phyloP scores from a whole-genome alignment of 2,113 vertebrate species.

The Clarias magur region DNA sequence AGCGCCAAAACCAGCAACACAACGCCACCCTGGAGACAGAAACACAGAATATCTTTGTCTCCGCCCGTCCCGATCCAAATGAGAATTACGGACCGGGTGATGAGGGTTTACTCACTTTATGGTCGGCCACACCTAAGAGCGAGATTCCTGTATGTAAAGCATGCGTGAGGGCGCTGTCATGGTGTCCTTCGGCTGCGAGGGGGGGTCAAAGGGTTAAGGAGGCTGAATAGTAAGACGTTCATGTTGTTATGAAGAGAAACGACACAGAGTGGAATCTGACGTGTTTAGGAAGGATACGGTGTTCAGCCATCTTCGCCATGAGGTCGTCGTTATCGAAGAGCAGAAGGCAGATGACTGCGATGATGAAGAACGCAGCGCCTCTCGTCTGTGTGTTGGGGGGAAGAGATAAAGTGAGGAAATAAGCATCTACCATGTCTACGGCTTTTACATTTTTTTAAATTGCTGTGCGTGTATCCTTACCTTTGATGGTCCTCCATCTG shows the following conservation, averaged over 20 bases:
- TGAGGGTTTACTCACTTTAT: slow-evolving; percentile 81
- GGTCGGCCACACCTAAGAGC: slow-evolving; percentile 93
- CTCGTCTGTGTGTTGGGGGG: slow-evolving; percentile 78
- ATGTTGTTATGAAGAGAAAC: not conserved
- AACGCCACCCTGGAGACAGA: slow-evolving; percentile 83
- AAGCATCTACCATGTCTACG: too few species aligned
- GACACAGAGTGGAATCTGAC: not conserved
- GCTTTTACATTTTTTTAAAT: too few species aligned
- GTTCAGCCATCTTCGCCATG: slow-evolving; percentile 98
- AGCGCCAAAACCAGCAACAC: slow-evolving; percentile 87
- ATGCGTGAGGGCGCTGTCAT: slow-evolving; percentile 95
- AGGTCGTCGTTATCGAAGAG: slow-evolving; percentile 98
- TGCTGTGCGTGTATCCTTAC: slow-evolving; percentile 64
- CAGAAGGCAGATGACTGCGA: slow-evolving; percentile 92
- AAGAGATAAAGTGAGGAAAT: not conserved
- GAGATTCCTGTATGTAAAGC: slow-evolving; percentile 90
- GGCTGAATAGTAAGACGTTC: not conserved
- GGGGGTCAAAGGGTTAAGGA: slow-evolving; percentile 70
- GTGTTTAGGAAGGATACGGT: slow-evolving; percentile 89
- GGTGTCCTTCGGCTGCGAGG: slow-evolving; percentile 90
- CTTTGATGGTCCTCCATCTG: slow-evolving; percentile 94
- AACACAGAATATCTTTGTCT: not conserved
- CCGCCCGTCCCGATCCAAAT: not conserved
- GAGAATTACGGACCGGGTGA: too few species aligned
- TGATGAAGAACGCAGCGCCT: slow-evolving; percentile 94